Base-by-base conservation (phyloP, 2,888 invertebrate species). In the Leptinotarsa peninsularis region DNA sequence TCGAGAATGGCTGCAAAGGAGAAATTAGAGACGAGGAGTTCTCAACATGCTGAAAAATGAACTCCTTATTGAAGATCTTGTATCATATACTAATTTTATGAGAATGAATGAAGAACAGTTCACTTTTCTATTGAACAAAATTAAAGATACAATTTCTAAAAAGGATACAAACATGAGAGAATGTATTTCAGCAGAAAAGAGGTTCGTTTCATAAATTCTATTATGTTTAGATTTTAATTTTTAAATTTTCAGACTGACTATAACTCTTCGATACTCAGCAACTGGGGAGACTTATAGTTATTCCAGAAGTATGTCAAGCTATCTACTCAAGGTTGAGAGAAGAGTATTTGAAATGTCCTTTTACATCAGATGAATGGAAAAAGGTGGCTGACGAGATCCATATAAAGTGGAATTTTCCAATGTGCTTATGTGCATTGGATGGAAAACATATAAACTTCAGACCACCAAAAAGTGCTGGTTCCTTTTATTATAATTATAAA, bases 401-500 rank as follows among this genome's bases (percentile, higher is more conserved):
- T 17, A 33, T 43, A 1, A 54, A 54, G 13, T 72, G 72, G 72
- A 67, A 72, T n/a, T 72, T 72, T 58, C 67, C 67, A 14, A 13
- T 56, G 33, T 72, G 72, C 49, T 7, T 54, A 5, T 67, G 67
- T 21, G 54, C 66, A 67, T 67, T 72, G 14, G 67, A 72, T 67
- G 72, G 72, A 14, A 67, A 72, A 67, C 67, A 72, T 17, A 18
- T 72, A 2, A 72, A 66, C 10, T 72, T 72, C 27, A 49, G 49
- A 49, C 49, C 63, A 49, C 63, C 66, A 17, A 60, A 33, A n/a
- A 72, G 43, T 66, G 50, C 72, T n/a, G 72, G 72, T 14, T 56
- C 67, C 1, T 67, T 21, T 43, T 67, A 67, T 67, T 72, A 67
- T 50, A 72, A 72, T 56, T 72, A 72, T 18, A 72, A 67, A 58